phyloP scores from a whole-genome alignment of 2,888 invertebrate genomes.

The Anorthoa munda region DNA sequence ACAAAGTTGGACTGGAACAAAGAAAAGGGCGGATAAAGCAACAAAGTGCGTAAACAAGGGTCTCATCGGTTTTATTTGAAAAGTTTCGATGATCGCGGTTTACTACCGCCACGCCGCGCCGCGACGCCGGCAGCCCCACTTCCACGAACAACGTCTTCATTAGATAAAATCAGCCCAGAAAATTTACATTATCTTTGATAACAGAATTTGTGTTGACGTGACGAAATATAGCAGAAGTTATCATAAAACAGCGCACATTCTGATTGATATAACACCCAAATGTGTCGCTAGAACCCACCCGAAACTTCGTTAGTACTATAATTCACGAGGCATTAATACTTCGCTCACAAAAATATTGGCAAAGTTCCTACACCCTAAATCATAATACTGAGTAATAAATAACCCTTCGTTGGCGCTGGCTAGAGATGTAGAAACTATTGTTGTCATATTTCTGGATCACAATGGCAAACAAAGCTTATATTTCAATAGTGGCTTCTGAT shows the following conservation, averaged over 20 bases:
- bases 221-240: conserved; percentile 20
- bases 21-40: conserved; percentile 79
- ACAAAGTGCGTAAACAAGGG: conserved; percentile 85
- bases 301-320: conserved; percentile 49
- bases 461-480: conserved; percentile 61
- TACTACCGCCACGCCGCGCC: conserved; percentile 67
- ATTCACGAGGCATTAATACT: conserved; percentile 54
- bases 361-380: conserved; percentile 55
- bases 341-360: conserved; percentile 57
- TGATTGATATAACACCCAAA: conserved; percentile 31
- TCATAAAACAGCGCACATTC: conserved; percentile 13
- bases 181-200: conserved; percentile 62
- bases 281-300: conserved; percentile 32
- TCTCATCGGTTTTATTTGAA: conserved; percentile 87
- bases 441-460: conserved; percentile 61
- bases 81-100: conserved; percentile 84
- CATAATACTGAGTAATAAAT: conserved; percentile 62
- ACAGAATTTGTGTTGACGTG: conserved; percentile 28
- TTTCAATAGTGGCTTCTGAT: conserved; percentile 70
- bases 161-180: conserved; percentile 67
- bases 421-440: conserved; percentile 63
- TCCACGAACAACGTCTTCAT: conserved; percentile 68
- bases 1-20: conserved; percentile 80
- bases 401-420: conserved; percentile 48
- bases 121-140: conserved; percentile 59